Base-by-base conservation (phyloP, 1,140 invertebrate species). In the Caerostris extrusa region DNA sequence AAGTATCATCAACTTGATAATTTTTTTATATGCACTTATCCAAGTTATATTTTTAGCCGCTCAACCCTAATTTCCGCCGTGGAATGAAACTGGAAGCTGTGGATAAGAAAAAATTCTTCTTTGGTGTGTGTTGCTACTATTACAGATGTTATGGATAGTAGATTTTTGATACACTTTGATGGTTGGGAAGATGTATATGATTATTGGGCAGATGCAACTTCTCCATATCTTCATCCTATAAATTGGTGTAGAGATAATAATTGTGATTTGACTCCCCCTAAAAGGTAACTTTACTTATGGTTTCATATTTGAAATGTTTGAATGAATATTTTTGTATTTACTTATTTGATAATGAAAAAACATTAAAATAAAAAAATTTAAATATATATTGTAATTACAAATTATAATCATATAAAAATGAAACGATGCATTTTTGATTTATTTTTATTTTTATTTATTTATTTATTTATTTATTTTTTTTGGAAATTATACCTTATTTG, bases 41-140 rank as follows among this genome's bases (percentile, higher is more conserved):
- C 34, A 19, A 5, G 10, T 64, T 86, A 5, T 61, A 64, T 34
- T 60, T 81, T 50, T 12, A 93, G 92, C 97, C 97, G 67, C 97
- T 97, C 95, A 97, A 97, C 8, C 98, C 97, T 96, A 97, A 97
- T 19, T 99, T 99, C 95, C 97, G 97, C 69, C 96, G 98, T 88
- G 98, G 98, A 60, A 98, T 98, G 98, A 99, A 99, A 96, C 96
- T 99, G 55, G 99, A 99, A 96, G 98, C 99, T 8, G 98, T 99
- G 77, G 98, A 99, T 96, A 97, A 98, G 61, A 98, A 98, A n/a
- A 95, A 98, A 99, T 96, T 97, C 97, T 8, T 97, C 97, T 0
- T 96, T 98, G 64, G 97, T 98, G 53, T 98, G 98, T 95, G 98
- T 98, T n/a, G 98, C 98, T 3, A 98, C 98, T 55, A 97, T 99